These are phyloP conservation scores for Drosophila takahashii DNA, from an alignment of 1,140 invertebrate genomes.

Conservation along the genomic window DNA sequence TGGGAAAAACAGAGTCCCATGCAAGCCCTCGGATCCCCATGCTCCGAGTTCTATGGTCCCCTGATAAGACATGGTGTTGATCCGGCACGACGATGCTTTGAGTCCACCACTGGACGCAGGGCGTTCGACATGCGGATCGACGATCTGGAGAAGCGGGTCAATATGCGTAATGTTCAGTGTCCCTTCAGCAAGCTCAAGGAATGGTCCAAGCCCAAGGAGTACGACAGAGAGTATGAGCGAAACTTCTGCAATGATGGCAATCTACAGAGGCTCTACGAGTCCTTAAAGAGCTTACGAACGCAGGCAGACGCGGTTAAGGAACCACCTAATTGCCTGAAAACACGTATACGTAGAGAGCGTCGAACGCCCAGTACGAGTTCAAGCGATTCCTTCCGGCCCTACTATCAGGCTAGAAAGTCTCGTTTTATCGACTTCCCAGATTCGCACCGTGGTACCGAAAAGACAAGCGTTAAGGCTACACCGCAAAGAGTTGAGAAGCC, in stretches of 20 bases:
- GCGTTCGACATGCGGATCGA: conserved; percentile 77
- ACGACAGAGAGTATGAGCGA: conserved; percentile 72
- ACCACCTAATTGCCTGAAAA: conserved; percentile 42
- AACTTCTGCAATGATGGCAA: conserved; percentile 77
- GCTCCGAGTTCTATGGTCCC: conserved; percentile 86
- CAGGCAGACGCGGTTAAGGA: conserved; percentile 22
- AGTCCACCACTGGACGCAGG: conserved; percentile 42
- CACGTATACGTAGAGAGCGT: neutral
- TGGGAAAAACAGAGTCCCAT: conserved; percentile 84
- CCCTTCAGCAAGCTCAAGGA: conserved; percentile 70
- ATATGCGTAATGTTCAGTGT: conserved; percentile 57
- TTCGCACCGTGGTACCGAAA: too few relatives aligned
- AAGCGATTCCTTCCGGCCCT: neutral
- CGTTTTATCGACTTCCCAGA: neutral
- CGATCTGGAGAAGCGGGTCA: conserved; percentile 70
- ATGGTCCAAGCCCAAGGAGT: conserved; percentile 77
- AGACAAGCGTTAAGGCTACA: neutral
- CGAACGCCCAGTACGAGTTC: neutral
- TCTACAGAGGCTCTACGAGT: conserved; percentile 74
- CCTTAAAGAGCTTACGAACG: conserved; percentile 41
- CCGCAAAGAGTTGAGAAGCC: neutral
- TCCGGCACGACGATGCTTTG: conserved; percentile 84
- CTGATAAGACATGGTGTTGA: conserved; percentile 85
- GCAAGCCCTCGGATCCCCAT: conserved; percentile 84
- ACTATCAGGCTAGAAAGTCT: neutral